These are phyloP conservation scores for Rousettus madagascariensis DNA, from an alignment of 2,797 vertebrate species.

Conservation along the genomic window DNA sequence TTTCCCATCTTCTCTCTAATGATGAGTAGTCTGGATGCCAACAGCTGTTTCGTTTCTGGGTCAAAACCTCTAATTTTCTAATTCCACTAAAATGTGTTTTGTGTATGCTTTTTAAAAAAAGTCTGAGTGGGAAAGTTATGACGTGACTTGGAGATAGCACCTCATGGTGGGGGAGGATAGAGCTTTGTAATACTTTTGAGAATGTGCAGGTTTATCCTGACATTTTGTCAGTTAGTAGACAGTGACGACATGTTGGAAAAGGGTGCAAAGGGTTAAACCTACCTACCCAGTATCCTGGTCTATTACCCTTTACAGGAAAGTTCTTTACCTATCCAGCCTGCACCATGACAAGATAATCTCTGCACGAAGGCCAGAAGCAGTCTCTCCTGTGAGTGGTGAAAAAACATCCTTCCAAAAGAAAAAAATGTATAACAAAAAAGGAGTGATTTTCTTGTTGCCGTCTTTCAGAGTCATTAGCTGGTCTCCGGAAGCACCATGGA, in stretches of 20 bases:
- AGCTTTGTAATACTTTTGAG: background rate
- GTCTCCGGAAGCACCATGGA: background rate
- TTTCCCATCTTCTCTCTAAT: background rate
- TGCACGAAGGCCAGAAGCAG: background rate
- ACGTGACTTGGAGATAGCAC: background rate
- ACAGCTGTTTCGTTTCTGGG: conserved; percentile 49
- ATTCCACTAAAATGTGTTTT: conserved; percentile 36
- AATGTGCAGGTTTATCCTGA: background rate
- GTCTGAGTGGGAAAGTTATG: background rate
- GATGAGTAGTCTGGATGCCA: conserved; percentile 22
- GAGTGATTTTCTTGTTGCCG: conserved; percentile 12
- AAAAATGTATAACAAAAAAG: background rate
- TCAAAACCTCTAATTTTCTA: conserved; percentile 36
- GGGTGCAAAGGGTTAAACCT: background rate
- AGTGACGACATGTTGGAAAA: background rate
- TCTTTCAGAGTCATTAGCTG: background rate
- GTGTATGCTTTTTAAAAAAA: conserved; percentile 41
- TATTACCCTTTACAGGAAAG: background rate
- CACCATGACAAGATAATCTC: background rate
- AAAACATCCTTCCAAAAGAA: background rate
- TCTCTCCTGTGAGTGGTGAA: background rate
- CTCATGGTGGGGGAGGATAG: background rate
- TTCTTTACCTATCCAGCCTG: background rate
- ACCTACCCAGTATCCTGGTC: background rate
- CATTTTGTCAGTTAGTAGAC: background rate